Percentiles rank a stretch among this genome's conserved stretches.
These are phyloP conservation scores for Drosophila infuscata DNA, from an alignment of 2,888 invertebrate genomes.

Conservation along the genomic window DNA sequence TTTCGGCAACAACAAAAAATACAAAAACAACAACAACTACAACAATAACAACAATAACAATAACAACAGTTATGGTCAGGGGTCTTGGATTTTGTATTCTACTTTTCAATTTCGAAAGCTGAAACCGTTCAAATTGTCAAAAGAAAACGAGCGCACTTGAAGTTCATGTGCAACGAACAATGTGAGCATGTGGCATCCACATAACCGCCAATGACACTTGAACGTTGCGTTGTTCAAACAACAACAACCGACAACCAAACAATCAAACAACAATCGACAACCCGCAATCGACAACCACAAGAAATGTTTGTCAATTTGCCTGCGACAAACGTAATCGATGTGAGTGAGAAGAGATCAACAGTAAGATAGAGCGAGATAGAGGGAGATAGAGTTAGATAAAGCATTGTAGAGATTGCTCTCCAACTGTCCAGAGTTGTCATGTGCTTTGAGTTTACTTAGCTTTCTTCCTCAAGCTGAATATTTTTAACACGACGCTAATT, in stretches of 20 bases:
- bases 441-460: conserved; percentile 33
- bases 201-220: conserved; percentile 48
- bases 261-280: conserved; percentile 15
- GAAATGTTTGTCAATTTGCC: conserved; percentile 40
- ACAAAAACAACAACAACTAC: conserved; percentile 21
- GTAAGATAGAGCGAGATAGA: neutral
- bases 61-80: conserved; percentile 18
- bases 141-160: conserved; percentile 73
- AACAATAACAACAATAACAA: conserved; percentile 24
- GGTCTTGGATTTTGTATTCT: conserved; percentile 55
- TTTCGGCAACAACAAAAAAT: conserved; percentile 9
- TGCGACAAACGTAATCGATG: conserved; percentile 35
- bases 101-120: conserved; percentile 75
- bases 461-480: conserved; percentile 48
- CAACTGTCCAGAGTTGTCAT: conserved; percentile 39
- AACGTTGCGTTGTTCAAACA: conserved; percentile 45
- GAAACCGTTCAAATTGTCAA: conserved; percentile 77
- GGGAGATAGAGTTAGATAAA: neutral
- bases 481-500: conserved; percentile 75
- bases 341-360: conserved; percentile 1
- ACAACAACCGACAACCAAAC: conserved; percentile 25
- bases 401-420: conserved; percentile 16
- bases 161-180: conserved; percentile 61
- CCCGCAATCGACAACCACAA: conserved; percentile 20
- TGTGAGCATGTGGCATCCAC: conserved; percentile 29